These are phyloP conservation scores for Sminthurinus aureus DNA, from an alignment of 2,888 invertebrate genomes.

Conservation along the genomic window DNA sequence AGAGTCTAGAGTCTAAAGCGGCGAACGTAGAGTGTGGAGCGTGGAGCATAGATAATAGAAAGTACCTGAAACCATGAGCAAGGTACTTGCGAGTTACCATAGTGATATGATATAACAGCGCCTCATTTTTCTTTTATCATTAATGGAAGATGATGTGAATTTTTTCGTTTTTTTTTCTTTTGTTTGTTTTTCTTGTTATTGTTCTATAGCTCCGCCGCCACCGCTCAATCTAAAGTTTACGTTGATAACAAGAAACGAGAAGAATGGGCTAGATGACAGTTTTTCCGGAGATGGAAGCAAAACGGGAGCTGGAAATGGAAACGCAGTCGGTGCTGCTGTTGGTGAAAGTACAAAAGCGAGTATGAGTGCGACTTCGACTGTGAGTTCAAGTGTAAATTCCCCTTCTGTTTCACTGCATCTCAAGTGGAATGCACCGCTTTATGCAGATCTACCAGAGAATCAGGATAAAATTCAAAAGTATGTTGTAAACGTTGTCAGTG, in stretches of 20 bases:
- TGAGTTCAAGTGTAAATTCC: not conserved
- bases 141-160: too few species aligned
- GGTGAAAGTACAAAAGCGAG: too few species aligned
- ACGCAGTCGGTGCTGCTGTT: too few species aligned
- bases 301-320: too few species aligned
- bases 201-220: conserved; percentile 46
- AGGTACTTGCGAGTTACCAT: too few species aligned
- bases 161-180: not conserved
- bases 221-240: conserved; percentile 42
- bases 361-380: too few species aligned
- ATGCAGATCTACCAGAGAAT: not conserved
- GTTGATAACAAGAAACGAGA: not conserved
- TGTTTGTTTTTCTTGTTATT: conserved; percentile 6
- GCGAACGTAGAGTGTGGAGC: too few species aligned
- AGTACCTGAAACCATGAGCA: too few species aligned
- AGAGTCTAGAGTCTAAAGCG: too few species aligned
- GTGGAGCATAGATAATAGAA: too few species aligned
- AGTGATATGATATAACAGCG: too few species aligned
- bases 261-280: not conserved
- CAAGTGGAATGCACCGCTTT: not conserved
- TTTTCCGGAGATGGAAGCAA: not conserved
- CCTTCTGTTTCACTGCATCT: not conserved
- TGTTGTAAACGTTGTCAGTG: not conserved
- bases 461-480: not conserved
- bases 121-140: too few species aligned